phyloP scores from a whole-genome alignment of 2,797 vertebrate species.

The Botia kubotai region DNA sequence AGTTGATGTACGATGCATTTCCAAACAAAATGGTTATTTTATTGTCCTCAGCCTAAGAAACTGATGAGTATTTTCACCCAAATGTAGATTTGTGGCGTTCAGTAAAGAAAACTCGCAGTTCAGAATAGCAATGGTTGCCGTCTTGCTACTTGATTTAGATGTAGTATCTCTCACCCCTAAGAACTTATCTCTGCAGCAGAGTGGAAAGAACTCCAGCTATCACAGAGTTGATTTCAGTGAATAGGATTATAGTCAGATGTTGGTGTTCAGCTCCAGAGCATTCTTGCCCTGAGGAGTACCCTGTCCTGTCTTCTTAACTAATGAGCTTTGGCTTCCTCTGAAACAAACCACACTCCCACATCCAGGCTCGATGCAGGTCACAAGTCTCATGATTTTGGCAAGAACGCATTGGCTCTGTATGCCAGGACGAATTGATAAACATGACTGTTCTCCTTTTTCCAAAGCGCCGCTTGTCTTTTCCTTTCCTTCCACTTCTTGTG shows the following conservation, averaged over 20 bases:
- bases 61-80: neutral
- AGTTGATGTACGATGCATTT: neutral
- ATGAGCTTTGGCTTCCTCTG: slow-evolving; percentile 12
- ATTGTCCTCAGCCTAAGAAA: neutral
- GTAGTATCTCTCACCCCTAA: neutral
- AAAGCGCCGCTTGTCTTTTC: neutral
- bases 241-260: slow-evolving; percentile 19
- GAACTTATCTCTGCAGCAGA: neutral
- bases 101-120: neutral
- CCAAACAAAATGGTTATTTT: neutral
- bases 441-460: slow-evolving; percentile 2
- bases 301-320: neutral
- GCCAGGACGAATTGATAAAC: neutral
- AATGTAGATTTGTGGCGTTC: slow-evolving; percentile 9
- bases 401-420: neutral
- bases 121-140: too few species aligned
- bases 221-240: slow-evolving; percentile 22
- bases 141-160: slow-evolving; percentile 3
- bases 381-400: slow-evolving; percentile 19
- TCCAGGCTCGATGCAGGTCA: slow-evolving; percentile 17
- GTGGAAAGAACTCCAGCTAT: neutral
- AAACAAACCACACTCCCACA: slow-evolving; percentile 13
- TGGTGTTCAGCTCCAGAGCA: neutral
- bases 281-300: slow-evolving; percentile 9
- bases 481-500: neutral